Conservation (phyloP, 92 coral and sea anemone species). For the Epizoanthus fatuus region DNA sequence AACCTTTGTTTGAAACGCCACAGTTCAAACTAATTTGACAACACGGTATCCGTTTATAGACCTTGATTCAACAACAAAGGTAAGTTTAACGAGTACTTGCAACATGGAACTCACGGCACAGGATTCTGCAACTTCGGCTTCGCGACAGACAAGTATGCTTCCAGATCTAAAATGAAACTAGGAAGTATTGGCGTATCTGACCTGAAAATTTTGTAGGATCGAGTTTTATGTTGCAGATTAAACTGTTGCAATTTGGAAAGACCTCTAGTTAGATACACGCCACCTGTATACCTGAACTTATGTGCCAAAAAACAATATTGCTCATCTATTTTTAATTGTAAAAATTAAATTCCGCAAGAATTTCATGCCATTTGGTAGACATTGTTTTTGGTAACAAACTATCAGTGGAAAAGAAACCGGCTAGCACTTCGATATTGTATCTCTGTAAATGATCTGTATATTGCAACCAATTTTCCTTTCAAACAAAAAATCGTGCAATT, state of each 20-base stretch:
- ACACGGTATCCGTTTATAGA: constrained; percentile 21
- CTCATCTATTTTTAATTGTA: not conserved
- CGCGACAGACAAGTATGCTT: not conserved
- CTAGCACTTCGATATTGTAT: not conserved
- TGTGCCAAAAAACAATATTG: not conserved
- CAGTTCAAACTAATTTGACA: constrained; percentile 9
- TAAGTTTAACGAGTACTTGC: constrained; percentile 14
- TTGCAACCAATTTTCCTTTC: not conserved
- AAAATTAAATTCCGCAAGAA: not conserved
- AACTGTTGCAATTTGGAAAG: constrained; percentile 1
- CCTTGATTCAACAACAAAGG: constrained; percentile 20
- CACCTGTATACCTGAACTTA: constrained; percentile 8
- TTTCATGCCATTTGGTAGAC: not conserved
- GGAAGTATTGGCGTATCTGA: constrained; percentile 1
- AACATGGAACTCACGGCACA: constrained; percentile 6
- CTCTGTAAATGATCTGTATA: constrained; percentile 5
- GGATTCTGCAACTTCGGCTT: constrained; percentile 19
- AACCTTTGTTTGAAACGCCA: not conserved
- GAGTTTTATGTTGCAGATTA: not conserved
- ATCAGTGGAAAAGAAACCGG: constrained; percentile 3
- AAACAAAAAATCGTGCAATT: not conserved
- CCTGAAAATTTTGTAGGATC: not conserved
- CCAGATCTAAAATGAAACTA: not conserved
- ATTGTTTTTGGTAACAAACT: not conserved
- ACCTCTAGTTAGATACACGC: not conserved